Evolutionary conservation across 2,113 vertebrate genomes (phyloP).

Genomic region (Beaufortia kweichowensis): DNA sequence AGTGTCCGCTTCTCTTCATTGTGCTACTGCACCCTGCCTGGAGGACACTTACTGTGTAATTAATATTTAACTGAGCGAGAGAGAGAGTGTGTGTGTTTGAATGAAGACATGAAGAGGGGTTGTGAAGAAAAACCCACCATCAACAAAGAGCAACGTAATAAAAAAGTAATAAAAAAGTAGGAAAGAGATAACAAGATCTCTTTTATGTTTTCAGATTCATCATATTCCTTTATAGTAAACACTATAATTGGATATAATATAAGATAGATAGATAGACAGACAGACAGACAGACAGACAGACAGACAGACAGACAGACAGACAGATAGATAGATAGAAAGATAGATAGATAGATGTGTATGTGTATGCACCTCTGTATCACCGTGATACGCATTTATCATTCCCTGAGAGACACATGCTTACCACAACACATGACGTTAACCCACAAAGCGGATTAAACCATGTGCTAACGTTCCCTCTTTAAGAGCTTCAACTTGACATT

Average conservation of each 20-base stretch:
- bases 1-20: conserved; percentile 10
- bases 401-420: conserved; percentile 6
- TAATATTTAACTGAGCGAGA: conserved; percentile 59
- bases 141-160: conserved; percentile 27
- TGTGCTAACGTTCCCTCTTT: neutral
- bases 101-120: conserved; percentile 32
- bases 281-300: too few relatives aligned
- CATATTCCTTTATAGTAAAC: too few relatives aligned
- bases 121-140: conserved; percentile 20
- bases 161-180: too few relatives aligned
- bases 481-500: conserved; percentile 38
- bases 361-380: neutral
- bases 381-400: conserved; percentile 3
- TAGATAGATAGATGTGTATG: neutral
- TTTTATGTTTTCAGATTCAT: too few relatives aligned
- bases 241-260: too few relatives aligned
- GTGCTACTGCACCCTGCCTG: conserved; percentile 44
- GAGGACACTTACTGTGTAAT: conserved; percentile 53
- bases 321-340: too few relatives aligned
- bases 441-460: conserved; percentile 18
- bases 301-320: too few relatives aligned
- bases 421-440: conserved; percentile 6
- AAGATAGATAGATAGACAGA: too few relatives aligned
- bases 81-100: conserved; percentile 13
- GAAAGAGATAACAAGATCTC: too few relatives aligned